A percentile compares a stretch with the other conserved stretches of the same genome.
Evolutionary conservation across 2,888 invertebrate species (phyloP).

Genomic region (Dastarcus helophoroides): DNA sequence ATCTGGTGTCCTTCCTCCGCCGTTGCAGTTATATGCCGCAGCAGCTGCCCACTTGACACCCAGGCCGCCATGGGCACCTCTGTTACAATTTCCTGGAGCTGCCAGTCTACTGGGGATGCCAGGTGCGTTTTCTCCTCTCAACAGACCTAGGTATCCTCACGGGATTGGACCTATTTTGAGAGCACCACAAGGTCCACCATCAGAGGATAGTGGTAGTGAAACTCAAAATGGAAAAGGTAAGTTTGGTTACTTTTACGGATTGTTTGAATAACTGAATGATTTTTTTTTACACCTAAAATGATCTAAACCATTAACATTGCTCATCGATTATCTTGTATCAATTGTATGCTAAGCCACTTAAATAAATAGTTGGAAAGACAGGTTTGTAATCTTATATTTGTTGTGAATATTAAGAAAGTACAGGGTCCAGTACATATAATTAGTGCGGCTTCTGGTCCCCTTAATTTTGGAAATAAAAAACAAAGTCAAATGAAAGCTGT

Average conservation of each 20-base stretch:
- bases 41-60: slow-evolving; percentile 54
- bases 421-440: too few relatives aligned
- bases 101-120: slow-evolving; percentile 38
- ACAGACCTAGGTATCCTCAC: slow-evolving; percentile 33
- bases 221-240: slow-evolving; percentile 37
- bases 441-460: too few relatives aligned
- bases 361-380: too few relatives aligned
- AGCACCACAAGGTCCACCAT: slow-evolving; percentile 35
- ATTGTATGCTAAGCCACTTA: too few relatives aligned
- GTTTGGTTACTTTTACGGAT: slow-evolving; percentile 9
- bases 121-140: slow-evolving; percentile 36
- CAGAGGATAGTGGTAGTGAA: slow-evolving; percentile 38
- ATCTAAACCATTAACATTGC: too few relatives aligned
- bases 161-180: slow-evolving; percentile 29
- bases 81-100: slow-evolving; percentile 38
- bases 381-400: too few relatives aligned
- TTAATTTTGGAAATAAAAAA: too few relatives aligned
- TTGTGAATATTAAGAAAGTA: too few relatives aligned
- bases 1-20: slow-evolving; percentile 52
- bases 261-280: too few relatives aligned
- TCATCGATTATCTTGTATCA: too few relatives aligned
- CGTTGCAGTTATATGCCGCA: slow-evolving; percentile 58
- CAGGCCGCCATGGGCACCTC: slow-evolving; percentile 43
- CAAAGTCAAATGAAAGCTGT: too few relatives aligned
- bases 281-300: too few relatives aligned